Percentiles rank a stretch among this genome's conserved stretches.
Conservation (phyloP, 1,140 invertebrate genomes). For the Melanaphis sacchari region DNA sequence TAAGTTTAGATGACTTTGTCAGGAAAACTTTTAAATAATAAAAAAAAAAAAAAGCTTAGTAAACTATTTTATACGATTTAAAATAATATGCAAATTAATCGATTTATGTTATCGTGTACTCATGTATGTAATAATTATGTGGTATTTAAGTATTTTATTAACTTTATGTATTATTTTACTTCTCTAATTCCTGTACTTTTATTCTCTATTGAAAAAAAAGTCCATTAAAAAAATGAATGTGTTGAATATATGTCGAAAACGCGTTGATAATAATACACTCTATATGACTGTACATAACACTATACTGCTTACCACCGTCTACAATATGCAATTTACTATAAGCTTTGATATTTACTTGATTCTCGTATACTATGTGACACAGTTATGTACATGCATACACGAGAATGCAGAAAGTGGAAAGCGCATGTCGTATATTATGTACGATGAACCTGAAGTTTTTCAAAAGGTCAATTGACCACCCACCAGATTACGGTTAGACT, state of each 20-base stretch:
- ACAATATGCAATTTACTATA: not conserved
- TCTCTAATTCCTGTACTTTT: not conserved
- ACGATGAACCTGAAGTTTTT: not conserved
- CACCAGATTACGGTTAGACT: not conserved
- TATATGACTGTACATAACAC: not conserved
- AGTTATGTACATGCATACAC: not conserved
- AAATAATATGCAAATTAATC: not conserved
- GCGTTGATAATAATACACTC: not conserved
- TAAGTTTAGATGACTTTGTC: no score
- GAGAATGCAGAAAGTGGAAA: not conserved
- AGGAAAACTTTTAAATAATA: no score
- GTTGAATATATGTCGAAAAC: not conserved
- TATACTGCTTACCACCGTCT: not conserved
- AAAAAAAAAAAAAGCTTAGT: no score
- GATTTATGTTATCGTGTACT: no score
- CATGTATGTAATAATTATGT: not conserved
- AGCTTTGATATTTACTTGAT: not conserved
- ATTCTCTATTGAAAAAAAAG: not conserved
- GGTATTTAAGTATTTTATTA: not conserved
- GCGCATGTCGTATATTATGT: not conserved
- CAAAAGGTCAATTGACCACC: not conserved
- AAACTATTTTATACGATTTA: not conserved
- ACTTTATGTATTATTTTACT: not conserved
- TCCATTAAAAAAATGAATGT: slow-evolving; percentile 4
- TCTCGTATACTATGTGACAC: not conserved